Conservation (phyloP, 2,113 vertebrate species). For the Ammodramus savannarum region DNA sequence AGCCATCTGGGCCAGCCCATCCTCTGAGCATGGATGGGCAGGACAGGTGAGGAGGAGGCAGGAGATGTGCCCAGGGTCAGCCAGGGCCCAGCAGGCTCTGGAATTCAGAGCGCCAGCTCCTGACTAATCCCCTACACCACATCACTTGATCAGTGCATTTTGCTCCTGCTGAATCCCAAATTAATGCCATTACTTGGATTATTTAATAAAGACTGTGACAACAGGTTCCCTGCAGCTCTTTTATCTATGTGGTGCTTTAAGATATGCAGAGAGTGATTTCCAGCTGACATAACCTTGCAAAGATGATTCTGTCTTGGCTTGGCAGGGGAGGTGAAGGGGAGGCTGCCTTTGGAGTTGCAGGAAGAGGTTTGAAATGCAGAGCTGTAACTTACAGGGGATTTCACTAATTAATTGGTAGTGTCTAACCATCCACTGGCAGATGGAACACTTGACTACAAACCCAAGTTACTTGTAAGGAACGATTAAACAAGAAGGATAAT, state of each 20-base stretch:
- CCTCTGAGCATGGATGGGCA: fast-evolving
- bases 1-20: neutral
- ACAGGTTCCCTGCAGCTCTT: constrained; percentile 39
- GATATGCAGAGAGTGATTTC: constrained; percentile 45
- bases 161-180: constrained; percentile 2
- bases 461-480: neutral
- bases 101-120: neutral
- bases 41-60: neutral
- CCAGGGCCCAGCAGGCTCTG: neutral
- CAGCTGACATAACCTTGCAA: constrained; percentile 41
- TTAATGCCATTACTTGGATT: constrained; percentile 48
- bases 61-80: neutral
- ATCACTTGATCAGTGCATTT: neutral
- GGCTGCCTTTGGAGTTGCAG: neutral
- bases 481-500: constrained; percentile 2
- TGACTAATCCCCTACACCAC: neutral
- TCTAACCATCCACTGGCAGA: constrained; percentile 37
- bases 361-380: neutral
- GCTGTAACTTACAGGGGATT: constrained; percentile 16
- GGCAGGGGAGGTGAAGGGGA: neutral
- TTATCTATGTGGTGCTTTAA: neutral
- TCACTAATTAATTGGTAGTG: constrained; percentile 58
- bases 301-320: neutral
- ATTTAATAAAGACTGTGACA: constrained; percentile 47
- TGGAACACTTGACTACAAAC: neutral